A percentile compares a stretch with the other conserved stretches of the same genome.
These are phyloP conservation scores for Machimus rusticus DNA, from an alignment of 2,888 invertebrate species.

Conservation along the genomic window DNA sequence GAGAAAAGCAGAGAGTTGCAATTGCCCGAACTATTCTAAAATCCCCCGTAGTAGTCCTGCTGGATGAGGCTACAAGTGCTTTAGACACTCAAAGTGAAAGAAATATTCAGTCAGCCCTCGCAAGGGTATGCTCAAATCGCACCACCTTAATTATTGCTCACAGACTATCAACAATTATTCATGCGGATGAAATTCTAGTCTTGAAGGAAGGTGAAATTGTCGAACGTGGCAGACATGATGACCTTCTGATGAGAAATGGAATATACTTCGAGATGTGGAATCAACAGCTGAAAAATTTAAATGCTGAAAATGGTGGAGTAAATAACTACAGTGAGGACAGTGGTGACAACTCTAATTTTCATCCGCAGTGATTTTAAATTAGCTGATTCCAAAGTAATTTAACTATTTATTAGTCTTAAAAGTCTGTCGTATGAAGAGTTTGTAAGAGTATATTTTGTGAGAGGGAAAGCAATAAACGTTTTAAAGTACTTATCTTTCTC, in stretches of 20 bases:
- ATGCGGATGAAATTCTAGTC: constrained; percentile 94
- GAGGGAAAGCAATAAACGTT: constrained; percentile 24
- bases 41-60: constrained; percentile 84
- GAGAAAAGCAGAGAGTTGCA: constrained; percentile 97
- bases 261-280: constrained; percentile 94
- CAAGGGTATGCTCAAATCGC: constrained; percentile 84
- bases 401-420: constrained; percentile 14
- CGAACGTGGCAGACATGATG: constrained; percentile 81
- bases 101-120: constrained; percentile 89
- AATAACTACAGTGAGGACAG: not conserved
- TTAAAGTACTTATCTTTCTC: not conserved
- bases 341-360: not conserved
- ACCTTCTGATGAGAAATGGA: constrained; percentile 77
- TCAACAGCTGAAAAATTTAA: constrained; percentile 72
- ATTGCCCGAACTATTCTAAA: constrained; percentile 95
- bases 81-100: constrained; percentile 95
- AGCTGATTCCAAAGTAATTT: not conserved
- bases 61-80: constrained; percentile 96
- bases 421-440: not conserved
- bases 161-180: constrained; percentile 90
- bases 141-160: constrained; percentile 96
- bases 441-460: constrained; percentile 20
- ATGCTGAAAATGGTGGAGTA: constrained; percentile 50
- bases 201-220: constrained; percentile 89
- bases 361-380: not conserved